Evolutionary conservation across 1,140 invertebrate genomes (phyloP), one percentile per base, ranked within the genome.

Genomic region (Protaetia brevitarsis): DNA sequence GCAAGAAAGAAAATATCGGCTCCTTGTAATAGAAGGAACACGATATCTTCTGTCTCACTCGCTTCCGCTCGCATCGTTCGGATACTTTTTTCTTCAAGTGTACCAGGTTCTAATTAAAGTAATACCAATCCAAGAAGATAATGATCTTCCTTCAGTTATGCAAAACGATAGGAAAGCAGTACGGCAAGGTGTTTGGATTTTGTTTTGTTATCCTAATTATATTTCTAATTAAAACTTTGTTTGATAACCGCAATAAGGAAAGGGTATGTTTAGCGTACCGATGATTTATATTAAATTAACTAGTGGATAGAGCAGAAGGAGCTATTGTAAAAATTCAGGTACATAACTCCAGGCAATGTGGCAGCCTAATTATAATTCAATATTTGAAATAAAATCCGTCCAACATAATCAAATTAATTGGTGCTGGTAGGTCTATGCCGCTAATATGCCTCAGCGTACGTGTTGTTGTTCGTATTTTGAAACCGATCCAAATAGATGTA

Each of bases 341-440:
- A 51, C 26, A 51, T 19, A 23, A 23, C 41, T 51, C 41, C 19
- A 21, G 26, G 41, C 41, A 10, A 19, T 19, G 6, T 51, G 26
- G 41, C 19, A 51, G 5, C 41, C 0, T 8, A 23, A 51, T 51
- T 51, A 51, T 51, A 51, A 51, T 51, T 23, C 19, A 23, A 51
- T 51, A 51, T 51, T 23, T 19, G 41, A 51, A 51, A 51, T 51
- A 19, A 51, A 51, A 51, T 51, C 41, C 41, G 26, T 23, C 41
- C 26, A 8, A 51, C 11, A 23, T 51, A 51, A 51, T 51, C 19
- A 23, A 51, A 51, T 51, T 51, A 51, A 51, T 51, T 51, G 41
- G 19, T 51, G 26, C 41, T 23, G 41, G 26, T 51, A 23, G 26
- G n/a, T n/a, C n/a, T 51, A 51, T 23, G 16, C 41, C 19, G 7